Evolutionary conservation across 1,140 invertebrate genomes (phyloP).

Genomic region (Pachypsylla venusta): DNA sequence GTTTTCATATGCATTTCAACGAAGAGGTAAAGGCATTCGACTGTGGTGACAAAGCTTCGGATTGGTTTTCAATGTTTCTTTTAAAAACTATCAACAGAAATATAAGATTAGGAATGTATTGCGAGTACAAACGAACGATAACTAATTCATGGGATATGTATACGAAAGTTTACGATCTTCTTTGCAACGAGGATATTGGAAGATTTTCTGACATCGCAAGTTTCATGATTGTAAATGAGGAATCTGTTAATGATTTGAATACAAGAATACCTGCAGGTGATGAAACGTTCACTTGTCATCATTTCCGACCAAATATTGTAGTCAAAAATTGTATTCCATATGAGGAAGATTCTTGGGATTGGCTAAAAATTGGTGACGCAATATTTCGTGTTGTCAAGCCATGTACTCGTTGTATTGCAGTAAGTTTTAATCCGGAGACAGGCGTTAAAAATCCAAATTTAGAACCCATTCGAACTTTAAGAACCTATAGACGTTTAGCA

Average conservation of each 20-base stretch:
- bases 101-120: background rate
- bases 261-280: background rate
- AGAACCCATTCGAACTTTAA: background rate
- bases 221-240: background rate
- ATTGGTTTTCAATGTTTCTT: background rate
- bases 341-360: conserved; percentile 54
- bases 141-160: background rate
- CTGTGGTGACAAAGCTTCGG: background rate
- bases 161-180: background rate
- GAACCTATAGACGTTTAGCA: background rate
- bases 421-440: background rate
- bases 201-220: background rate
- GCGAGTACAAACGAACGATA: background rate
- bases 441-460: background rate
- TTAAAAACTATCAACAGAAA: background rate
- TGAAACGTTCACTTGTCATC: conserved; percentile 36
- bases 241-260: background rate
- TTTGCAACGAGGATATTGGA: background rate
- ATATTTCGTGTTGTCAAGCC: conserved; percentile 46
- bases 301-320: conserved; percentile 53
- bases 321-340: conserved; percentile 42
- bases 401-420: conserved; percentile 36
- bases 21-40: background rate
- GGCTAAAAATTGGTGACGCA: conserved; percentile 45
- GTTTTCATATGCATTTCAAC: background rate